Conservation (phyloP, 2,797 vertebrate species). For the Falco concolor region DNA sequence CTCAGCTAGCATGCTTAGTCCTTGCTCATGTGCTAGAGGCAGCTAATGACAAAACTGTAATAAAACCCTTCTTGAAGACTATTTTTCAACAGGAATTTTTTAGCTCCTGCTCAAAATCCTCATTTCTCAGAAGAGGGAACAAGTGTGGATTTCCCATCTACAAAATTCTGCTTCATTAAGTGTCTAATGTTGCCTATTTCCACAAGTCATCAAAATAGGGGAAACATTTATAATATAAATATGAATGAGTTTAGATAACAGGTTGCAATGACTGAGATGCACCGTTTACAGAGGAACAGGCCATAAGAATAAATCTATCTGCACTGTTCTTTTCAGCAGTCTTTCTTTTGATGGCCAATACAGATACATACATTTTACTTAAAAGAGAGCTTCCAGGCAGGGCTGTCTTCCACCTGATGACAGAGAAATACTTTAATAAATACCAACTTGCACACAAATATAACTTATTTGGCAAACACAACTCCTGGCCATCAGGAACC, state of each 20-base stretch:
- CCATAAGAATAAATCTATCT: background rate
- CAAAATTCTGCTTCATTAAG: conserved; percentile 3
- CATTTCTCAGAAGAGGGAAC: background rate
- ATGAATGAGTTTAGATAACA: background rate
- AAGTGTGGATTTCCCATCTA: background rate
- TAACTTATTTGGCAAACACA: background rate
- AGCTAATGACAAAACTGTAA: background rate
- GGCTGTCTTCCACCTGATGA: background rate
- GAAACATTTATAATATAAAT: background rate
- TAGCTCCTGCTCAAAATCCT: background rate
- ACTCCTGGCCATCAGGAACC: background rate
- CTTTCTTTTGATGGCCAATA: background rate
- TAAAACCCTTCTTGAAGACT: background rate
- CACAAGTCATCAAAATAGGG: background rate
- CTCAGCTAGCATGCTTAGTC: background rate
- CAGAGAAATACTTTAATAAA: background rate
- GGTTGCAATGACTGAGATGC: background rate
- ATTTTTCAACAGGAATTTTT: conserved; percentile 1
- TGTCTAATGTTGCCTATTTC: background rate
- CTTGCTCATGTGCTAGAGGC: background rate
- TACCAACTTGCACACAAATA: background rate
- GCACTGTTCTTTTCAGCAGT: background rate
- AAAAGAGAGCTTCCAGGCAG: background rate
- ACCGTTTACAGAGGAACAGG: background rate
- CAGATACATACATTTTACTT: background rate